Evolutionary conservation across 35 echinoderm and acorn worm genomes (phyloP).

Genomic region (Ptychodera flava): DNA sequence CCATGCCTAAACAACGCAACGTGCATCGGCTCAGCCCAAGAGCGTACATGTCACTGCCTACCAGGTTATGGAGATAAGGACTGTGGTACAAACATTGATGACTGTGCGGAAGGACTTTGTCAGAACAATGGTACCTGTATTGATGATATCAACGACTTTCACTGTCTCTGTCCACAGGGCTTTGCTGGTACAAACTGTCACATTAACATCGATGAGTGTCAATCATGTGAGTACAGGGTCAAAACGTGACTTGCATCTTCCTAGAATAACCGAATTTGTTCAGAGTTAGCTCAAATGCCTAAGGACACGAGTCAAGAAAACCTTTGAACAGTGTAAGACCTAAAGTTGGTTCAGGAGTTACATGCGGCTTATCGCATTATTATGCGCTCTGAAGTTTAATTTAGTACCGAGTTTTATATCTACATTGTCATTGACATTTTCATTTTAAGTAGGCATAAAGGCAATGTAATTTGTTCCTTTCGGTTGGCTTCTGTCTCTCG

Average conservation of each 20-base stretch:
- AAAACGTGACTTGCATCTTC: background rate
- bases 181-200: conserved; percentile 1
- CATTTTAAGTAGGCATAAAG: no score
- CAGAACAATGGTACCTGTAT: conserved; percentile 52
- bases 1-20: conserved; percentile 12
- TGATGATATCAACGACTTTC: conserved; percentile 39
- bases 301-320: no score
- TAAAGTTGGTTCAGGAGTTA: no score
- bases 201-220: conserved; percentile 9
- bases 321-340: no score
- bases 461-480: no score
- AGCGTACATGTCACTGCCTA: conserved; percentile 34
- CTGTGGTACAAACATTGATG: conserved; percentile 53
- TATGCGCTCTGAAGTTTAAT: no score
- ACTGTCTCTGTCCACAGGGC: conserved; percentile 5
- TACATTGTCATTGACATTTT: no score
- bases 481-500: no score
- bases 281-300: no score
- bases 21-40: conserved; percentile 21
- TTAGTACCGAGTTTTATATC: no score
- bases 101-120: conserved; percentile 41
- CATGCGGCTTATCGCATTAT: no score
- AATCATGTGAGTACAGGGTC: background rate
- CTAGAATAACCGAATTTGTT: background rate
- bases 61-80: conserved; percentile 32